A percentile compares a stretch with the other conserved stretches of the same genome.
These are phyloP conservation scores for Semotilus atromaculatus DNA, from an alignment of 2,797 vertebrate genomes.

Conservation along the genomic window DNA sequence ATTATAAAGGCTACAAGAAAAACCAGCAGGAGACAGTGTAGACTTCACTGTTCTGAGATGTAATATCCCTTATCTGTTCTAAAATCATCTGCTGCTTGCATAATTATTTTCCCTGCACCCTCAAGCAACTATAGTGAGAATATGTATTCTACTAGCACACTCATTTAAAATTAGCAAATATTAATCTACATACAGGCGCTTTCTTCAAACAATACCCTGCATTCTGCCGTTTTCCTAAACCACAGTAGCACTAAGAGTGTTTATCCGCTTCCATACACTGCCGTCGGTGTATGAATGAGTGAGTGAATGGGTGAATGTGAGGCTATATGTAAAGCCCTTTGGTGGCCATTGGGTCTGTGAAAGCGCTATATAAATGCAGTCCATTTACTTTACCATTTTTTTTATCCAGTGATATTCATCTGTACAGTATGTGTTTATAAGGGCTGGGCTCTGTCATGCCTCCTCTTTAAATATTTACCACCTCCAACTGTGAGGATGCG, in stretches of 20 bases:
- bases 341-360: too few species aligned
- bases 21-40: constrained; percentile 1
- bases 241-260: neutral
- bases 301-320: too few species aligned
- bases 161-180: constrained; percentile 24
- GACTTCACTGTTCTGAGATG: neutral
- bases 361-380: too few species aligned
- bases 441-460: constrained; percentile 72
- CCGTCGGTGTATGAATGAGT: too few species aligned
- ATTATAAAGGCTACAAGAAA: too few species aligned
- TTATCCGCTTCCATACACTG: too few species aligned
- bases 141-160: neutral
- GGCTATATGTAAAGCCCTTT: too few species aligned
- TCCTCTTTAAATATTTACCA: constrained; percentile 82
- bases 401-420: constrained; percentile 34
- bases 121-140: neutral
- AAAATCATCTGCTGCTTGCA: neutral
- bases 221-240: neutral
- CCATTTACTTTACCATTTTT: too few species aligned
- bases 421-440: constrained; percentile 50
- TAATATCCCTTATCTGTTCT: constrained; percentile 19
- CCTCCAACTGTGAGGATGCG: constrained; percentile 81
- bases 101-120: constrained; percentile 9
- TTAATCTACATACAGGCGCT: neutral
- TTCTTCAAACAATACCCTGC: neutral